Evolutionary conservation across 2,113 vertebrate genomes (phyloP).

Genomic region (Amblyopsis rosae): DNA sequence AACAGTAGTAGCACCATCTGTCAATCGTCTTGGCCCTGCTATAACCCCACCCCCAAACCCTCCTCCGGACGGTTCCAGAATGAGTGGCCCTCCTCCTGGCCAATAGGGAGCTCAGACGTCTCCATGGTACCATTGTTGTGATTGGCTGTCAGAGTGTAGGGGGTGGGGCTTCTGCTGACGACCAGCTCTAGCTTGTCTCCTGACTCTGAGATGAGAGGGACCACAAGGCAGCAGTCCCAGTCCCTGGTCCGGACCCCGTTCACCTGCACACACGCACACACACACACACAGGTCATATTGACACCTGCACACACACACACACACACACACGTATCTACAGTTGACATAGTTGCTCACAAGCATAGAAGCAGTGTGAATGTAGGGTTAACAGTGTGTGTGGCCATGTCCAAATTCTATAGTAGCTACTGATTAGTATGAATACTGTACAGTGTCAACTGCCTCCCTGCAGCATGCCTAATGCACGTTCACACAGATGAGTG

Average conservation of each 20-base stretch:
- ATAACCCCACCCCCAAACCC: slow-evolving; percentile 61
- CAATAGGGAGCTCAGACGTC: slow-evolving; percentile 35
- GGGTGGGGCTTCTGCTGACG: slow-evolving; percentile 90
- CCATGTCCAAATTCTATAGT: too few species aligned
- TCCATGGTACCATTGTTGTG: slow-evolving; percentile 43
- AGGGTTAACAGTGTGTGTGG: too few species aligned
- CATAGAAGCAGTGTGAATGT: too few species aligned
- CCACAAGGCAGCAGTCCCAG: slow-evolving; percentile 97
- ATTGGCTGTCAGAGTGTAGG: slow-evolving; percentile 73
- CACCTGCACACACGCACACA: slow-evolving; percentile 73
- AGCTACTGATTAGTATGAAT: too few species aligned
- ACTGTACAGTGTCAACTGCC: too few species aligned
- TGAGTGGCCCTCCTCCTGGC: slow-evolving; percentile 64
- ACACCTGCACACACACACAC: too few species aligned
- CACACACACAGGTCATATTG: too few species aligned
- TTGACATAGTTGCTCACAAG: too few species aligned
- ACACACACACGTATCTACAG: too few species aligned
- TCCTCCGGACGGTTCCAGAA: slow-evolving; percentile 78
- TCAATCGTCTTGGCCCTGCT: slow-evolving; percentile 52
- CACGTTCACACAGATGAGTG: too few species aligned
- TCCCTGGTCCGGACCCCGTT: slow-evolving; percentile 97
- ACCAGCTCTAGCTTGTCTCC: slow-evolving; percentile 96
- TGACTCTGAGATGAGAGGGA: slow-evolving; percentile 95
- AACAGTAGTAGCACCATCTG: neutral
- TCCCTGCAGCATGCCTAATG: too few species aligned